Evolutionary conservation across 92 coral and sea anemone genomes (phyloP), one percentile per base, ranked within the genome.

Genomic region (Scolanthus callimorphus): DNA sequence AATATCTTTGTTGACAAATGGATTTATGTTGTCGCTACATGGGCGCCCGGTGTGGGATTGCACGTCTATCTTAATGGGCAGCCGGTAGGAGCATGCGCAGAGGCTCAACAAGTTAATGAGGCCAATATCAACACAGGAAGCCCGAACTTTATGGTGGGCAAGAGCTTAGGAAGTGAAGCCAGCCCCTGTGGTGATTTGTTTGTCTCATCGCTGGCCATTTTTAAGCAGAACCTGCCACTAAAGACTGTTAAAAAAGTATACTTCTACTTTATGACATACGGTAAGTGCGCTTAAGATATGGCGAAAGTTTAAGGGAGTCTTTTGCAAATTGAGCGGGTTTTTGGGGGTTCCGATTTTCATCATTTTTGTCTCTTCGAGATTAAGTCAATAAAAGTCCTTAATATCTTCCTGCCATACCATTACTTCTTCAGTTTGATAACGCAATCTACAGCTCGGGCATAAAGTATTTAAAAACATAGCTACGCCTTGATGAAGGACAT

Each of bases 191-290:
- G 97, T 25, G 70, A 57, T 47, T 73, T 89, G 50, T 94, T 80
- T 53, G 43, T 94, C 63, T 80, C 91, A 11, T 94, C 97, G 0
- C 54, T 89, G 51, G 99, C 92, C 45, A 88, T 94, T 23, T 94
- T 94, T 72, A 89, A 94, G 49, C 96, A 88, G 31, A 73, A 53
- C 62, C 54, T 88, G 1, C 54, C 56, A 20, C 63, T 55, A 17
- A 28, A 55, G 25, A 67, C 62, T 67, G 83, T 78, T 1, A 67
- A 44, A 46, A 76, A 76, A 37, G 67, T 94, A n/a, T n/a, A n/a
- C n/a, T n/a, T n/a, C n/a, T n/a, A n/a, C n/a, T n/a, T n/a, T n/a
- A n/a, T n/a, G n/a, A n/a, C n/a, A n/a, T n/a, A n/a, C n/a, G n/a
- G n/a, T n/a, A n/a, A n/a, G n/a, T n/a, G n/a, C n/a, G n/a, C n/a